phyloP scores from a whole-genome alignment of 1,140 invertebrate genomes.

The Latrodectus geometricus region DNA sequence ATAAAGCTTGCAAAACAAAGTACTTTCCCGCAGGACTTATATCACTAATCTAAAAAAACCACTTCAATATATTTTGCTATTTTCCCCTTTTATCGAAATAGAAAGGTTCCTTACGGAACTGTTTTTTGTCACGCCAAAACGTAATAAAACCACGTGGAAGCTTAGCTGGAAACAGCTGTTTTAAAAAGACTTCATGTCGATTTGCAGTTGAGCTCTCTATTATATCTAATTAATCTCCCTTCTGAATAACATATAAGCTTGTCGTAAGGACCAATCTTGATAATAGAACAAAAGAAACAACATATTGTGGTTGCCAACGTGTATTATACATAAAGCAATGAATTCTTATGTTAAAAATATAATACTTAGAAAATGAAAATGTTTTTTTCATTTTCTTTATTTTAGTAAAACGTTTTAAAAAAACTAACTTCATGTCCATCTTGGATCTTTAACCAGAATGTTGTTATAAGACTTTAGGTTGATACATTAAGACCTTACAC shows the following conservation, averaged over 20 bases:
- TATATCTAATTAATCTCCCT: conserved; percentile 48
- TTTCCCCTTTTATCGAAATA: conserved; percentile 25
- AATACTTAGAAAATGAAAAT: too few species aligned
- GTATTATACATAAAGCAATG: not conserved
- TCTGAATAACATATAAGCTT: not conserved
- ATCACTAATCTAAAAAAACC: not conserved
- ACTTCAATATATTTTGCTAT: not conserved
- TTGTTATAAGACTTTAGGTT: too few species aligned
- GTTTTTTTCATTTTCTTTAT: too few species aligned
- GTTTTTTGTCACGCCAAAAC: conserved; percentile 39
- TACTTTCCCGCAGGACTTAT: not conserved
- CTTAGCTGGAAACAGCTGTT: conserved; percentile 14
- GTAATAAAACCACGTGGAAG: conserved; percentile 21
- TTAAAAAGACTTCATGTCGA: conserved; percentile 2
- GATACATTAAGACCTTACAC: too few species aligned
- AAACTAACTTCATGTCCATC: too few species aligned
- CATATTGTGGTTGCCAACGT: not conserved
- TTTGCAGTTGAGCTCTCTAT: conserved; percentile 36
- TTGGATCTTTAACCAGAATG: too few species aligned
- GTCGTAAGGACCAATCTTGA: not conserved
- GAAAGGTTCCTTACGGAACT: conserved; percentile 12
- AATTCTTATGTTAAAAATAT: too few species aligned
- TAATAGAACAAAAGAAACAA: not conserved
- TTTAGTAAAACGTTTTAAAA: too few species aligned
- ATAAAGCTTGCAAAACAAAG: not conserved